phyloP scores from a whole-genome alignment of 2,888 invertebrate species.

The Ceratothoa steindachneri region DNA sequence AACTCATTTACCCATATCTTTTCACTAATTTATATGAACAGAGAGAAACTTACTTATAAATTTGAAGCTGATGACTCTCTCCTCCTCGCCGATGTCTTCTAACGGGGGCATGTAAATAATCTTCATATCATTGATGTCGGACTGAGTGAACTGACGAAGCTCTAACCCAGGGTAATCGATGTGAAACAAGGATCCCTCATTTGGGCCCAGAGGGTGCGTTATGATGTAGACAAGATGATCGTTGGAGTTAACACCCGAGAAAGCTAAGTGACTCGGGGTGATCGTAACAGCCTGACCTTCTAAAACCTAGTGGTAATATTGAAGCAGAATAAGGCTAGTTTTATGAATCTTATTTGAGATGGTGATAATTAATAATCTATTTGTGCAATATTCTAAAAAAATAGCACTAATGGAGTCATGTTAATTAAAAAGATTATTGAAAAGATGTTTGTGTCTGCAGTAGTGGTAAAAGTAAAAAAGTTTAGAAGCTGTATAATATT shows the following conservation, averaged over 20 bases:
- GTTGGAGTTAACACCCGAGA: conserved; percentile 19
- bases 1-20: no score
- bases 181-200: conserved; percentile 41
- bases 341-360: background rate
- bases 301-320: conserved; percentile 23
- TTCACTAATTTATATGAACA: no score
- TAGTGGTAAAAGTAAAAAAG: no score
- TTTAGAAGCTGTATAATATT: no score
- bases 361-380: no score
- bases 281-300: conserved; percentile 44
- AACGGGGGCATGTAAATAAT: conserved; percentile 47
- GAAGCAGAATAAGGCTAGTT: no score
- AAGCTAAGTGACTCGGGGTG: conserved; percentile 29
- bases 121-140: conserved; percentile 43
- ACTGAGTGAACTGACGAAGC: conserved; percentile 41
- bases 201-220: conserved; percentile 34
- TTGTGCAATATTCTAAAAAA: no score
- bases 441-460: no score
- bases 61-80: conserved; percentile 42
- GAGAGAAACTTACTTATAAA: conserved; percentile 39
- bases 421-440: no score
- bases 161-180: conserved; percentile 47
- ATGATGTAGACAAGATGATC: conserved; percentile 42
- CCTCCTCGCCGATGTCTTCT: conserved; percentile 32
- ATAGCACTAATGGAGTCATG: no score